Conservation (phyloP, 2,888 invertebrate species). For the Plagiodera versicolora region DNA sequence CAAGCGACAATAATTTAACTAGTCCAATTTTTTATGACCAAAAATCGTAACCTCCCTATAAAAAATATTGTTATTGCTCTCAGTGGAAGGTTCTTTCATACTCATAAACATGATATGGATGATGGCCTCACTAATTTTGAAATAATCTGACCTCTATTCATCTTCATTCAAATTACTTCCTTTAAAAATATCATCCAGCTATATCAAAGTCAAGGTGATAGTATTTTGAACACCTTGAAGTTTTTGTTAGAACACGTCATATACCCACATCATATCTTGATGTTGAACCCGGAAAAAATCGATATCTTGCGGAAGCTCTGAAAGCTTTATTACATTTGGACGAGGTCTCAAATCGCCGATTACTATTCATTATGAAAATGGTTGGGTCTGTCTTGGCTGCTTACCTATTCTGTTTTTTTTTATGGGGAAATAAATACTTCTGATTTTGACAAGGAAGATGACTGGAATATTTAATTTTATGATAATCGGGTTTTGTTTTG, state of each 20-base stretch:
- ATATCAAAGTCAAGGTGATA: neutral
- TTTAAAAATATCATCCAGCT: neutral
- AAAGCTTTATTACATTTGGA: neutral
- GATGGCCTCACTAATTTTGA: neutral
- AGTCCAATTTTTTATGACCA: too few species aligned
- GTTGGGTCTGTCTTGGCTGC: constrained; percentile 3
- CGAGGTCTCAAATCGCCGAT: neutral
- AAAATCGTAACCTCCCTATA: too few species aligned
- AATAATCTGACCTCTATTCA: neutral
- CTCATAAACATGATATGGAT: too few species aligned
- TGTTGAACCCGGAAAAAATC: neutral
- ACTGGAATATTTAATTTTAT: constrained; percentile 15
- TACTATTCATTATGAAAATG: constrained; percentile 10
- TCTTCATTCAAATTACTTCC: neutral
- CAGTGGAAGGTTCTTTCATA: too few species aligned
- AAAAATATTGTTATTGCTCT: too few species aligned
- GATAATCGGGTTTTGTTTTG: constrained; percentile 7
- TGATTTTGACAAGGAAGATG: constrained; percentile 11
- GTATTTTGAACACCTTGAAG: neutral
- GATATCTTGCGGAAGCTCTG: neutral
- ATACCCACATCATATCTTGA: neutral
- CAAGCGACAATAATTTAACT: too few species aligned
- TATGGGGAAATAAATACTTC: constrained; percentile 14
- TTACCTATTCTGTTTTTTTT: constrained; percentile 9
- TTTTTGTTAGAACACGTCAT: neutral